A percentile compares a stretch with the other conserved stretches of the same genome.
Conservation (phyloP, 2,797 vertebrate genomes). For the Enteromius anoplus region DNA sequence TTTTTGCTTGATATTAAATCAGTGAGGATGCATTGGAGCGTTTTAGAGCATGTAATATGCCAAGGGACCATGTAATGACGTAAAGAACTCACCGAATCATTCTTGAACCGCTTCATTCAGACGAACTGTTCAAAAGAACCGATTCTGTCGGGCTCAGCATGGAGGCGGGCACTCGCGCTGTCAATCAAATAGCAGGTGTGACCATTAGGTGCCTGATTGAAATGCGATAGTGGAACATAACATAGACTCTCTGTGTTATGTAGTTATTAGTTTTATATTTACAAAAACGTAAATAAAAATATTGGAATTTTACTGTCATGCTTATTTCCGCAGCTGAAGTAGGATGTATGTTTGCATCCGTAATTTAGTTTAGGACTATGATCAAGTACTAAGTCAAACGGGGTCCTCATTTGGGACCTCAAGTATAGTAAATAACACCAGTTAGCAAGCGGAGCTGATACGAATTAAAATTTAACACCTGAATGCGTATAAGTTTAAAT, state of each 20-base stretch:
- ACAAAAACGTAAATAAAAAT: background rate
- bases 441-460: background rate
- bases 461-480: background rate
- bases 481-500: background rate
- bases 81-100: background rate
- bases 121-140: conserved; percentile 12
- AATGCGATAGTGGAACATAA: conserved; percentile 6
- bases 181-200: conserved; percentile 47
- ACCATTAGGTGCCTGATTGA: conserved; percentile 59
- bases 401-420: conserved; percentile 71
- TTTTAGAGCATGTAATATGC: background rate
- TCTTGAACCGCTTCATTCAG: background rate
- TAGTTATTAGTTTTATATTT: background rate
- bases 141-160: conserved; percentile 36
- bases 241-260: no score
- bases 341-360: background rate
- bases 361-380: background rate
- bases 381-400: conserved; percentile 7
- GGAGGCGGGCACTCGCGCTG: conserved; percentile 61
- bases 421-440: conserved; percentile 61
- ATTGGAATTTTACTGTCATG: background rate
- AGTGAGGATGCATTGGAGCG: background rate
- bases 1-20: background rate
- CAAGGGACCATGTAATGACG: background rate
- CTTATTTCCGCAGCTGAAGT: background rate